Base-by-base conservation (phyloP, 2,888 invertebrate species). In the Acanthosepion lycidas region DNA sequence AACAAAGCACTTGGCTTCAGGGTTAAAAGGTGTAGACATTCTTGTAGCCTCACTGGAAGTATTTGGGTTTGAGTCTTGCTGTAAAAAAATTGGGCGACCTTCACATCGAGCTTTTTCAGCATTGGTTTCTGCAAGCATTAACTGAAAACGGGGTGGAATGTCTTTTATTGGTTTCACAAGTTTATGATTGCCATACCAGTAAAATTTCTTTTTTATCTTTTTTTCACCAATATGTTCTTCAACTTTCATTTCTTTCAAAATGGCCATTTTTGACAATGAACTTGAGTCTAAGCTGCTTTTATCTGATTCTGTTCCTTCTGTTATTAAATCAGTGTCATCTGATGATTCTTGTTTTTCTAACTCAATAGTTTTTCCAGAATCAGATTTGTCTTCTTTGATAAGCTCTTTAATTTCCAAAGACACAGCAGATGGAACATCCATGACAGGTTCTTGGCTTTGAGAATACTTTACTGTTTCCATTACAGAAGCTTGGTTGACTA, bases 111-210 rank as follows among this genome's bases (percentile, higher is more conserved):
- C 96, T 94, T 96, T 96, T 55, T 96, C 96, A 20, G 96, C 96
- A 95, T 96, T 96, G 55, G 95, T 96, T 78, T 96, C 96, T 15
- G 96, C 96, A 51, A 97, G 94, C 94, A 97, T 95, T 93, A 96
- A 95, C 94, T 97, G 95, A 95, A 97, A 97, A 15, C 97, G 96
- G n/a, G 96, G 96, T 49, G 97, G 97, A 64, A 97, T 97, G 94
- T 97, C 97, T 95, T 97, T 97, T 94, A 97, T 96, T n/a, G 97
- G 97, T 94, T 97, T 96, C 12, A 97, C 95, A 91, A 97, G 95
- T 95, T 96, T 97, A 78, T 96, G 96, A 92, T 96, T 96, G 28
- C 97, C 96, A 95, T 96, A 97, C 96, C 96, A 96, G 95, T 96
- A 97, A 95, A 96, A 97, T 95, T 96, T 96, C 51, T 96, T 95